Conservation (phyloP, 2,113 vertebrate species). For the Pachyramphus minor region DNA sequence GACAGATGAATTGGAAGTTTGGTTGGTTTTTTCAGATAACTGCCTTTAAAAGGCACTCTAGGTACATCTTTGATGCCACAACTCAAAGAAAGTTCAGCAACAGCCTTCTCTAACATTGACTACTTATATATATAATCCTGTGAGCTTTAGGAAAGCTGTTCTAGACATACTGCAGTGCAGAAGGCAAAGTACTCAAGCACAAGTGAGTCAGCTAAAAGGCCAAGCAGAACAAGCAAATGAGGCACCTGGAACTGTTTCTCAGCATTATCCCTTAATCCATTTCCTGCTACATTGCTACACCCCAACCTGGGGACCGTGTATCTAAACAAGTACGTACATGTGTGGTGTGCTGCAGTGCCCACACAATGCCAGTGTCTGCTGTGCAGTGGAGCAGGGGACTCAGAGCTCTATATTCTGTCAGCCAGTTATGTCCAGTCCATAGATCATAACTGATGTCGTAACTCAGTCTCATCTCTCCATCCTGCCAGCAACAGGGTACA, state of each 20-base stretch:
- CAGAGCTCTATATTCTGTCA: background rate
- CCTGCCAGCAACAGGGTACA: background rate
- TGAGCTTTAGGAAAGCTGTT: background rate
- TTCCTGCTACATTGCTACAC: background rate
- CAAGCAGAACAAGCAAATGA: background rate
- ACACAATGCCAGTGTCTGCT: background rate
- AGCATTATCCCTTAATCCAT: background rate
- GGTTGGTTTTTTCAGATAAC: background rate
- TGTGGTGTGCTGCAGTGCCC: rapidly evolving
- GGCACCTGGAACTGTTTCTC: background rate
- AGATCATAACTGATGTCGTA: background rate
- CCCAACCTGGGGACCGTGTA: rapidly evolving
- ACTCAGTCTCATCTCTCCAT: background rate
- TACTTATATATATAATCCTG: no score
- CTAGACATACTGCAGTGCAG: background rate
- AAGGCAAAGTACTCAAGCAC: background rate
- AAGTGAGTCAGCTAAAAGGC: background rate
- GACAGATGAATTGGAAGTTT: background rate
- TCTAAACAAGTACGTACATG: rapidly evolving
- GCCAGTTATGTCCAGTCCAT: background rate
- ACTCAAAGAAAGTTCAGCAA: background rate
- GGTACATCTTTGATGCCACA: background rate
- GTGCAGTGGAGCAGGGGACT: background rate
- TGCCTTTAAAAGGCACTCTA: background rate
- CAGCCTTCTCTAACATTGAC: background rate